These are phyloP conservation scores for Rotaria socialis DNA, from an alignment of 2,888 invertebrate genomes.

Conservation along the genomic window DNA sequence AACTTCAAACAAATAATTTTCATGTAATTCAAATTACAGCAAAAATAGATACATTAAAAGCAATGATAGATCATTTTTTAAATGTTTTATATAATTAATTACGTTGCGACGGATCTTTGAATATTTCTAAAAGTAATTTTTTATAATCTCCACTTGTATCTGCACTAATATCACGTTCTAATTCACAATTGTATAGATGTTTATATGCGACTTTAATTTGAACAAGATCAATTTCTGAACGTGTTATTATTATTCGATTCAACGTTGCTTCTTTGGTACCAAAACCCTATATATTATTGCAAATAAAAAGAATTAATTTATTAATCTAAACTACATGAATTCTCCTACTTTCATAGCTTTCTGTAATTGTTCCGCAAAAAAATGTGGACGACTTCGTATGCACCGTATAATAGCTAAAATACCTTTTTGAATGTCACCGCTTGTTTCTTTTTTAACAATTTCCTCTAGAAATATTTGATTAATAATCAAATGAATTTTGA, in stretches of 20 bases:
- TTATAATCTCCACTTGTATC: conserved; percentile 58
- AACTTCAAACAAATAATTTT: too few relatives aligned
- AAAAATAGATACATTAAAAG: too few relatives aligned
- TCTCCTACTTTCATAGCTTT: conserved; percentile 52
- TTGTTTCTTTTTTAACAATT: conserved; percentile 58
- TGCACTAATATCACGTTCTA: conserved; percentile 51
- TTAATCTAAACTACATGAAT: neutral
- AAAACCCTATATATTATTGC: neutral
- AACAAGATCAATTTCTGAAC: conserved; percentile 45
- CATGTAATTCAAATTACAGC: too few relatives aligned
- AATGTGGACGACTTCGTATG: conserved; percentile 49
- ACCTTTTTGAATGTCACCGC: conserved; percentile 57
- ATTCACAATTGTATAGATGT: neutral
- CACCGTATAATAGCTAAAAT: conserved; percentile 56
- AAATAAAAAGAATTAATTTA: neutral
- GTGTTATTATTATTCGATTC: conserved; percentile 49
- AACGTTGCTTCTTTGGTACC: conserved; percentile 51
- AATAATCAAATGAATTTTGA: neutral
- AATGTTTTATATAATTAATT: too few relatives aligned
- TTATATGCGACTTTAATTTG: conserved; percentile 44
- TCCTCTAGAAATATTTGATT: conserved; percentile 48
- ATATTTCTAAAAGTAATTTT: conserved; percentile 52
- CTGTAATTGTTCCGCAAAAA: conserved; percentile 55
- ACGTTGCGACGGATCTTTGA: conserved; percentile 50
- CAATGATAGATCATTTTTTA: too few relatives aligned